Percentiles rank a stretch among this genome's conserved stretches.
phyloP scores from a whole-genome alignment of 2,797 vertebrate genomes.

The Emydoidea blandingii region DNA sequence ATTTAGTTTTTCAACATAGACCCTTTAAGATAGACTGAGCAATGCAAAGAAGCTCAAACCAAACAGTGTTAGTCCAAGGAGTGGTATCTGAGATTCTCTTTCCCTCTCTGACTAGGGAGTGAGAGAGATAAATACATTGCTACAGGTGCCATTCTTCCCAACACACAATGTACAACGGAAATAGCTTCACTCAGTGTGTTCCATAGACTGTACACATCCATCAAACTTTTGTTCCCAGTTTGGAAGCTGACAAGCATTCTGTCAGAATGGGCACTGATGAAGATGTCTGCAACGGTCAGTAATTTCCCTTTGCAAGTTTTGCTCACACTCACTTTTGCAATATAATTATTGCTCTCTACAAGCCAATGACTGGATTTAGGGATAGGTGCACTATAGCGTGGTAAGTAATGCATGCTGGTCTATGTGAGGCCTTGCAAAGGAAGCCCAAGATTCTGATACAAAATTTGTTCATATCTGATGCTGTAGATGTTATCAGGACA shows the following conservation, averaged over 20 bases:
- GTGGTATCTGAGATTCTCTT: background rate
- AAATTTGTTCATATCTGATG: slow-evolving; percentile 1
- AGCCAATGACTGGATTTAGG: background rate
- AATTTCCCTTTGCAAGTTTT: background rate
- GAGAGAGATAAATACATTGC: background rate
- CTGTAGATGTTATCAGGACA: background rate
- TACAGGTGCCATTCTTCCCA: fast-evolving
- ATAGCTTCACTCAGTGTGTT: fast-evolving
- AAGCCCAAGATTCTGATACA: background rate
- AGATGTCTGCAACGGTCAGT: too few relatives aligned
- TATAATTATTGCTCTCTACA: background rate
- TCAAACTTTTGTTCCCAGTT: background rate
- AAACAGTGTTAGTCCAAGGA: fast-evolving
- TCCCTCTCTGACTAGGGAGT: background rate
- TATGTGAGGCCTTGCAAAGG: background rate
- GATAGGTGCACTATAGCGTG: background rate
- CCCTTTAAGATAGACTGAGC: background rate
- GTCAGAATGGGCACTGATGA: background rate
- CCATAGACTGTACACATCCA: background rate
- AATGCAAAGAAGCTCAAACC: background rate
- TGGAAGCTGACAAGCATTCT: background rate
- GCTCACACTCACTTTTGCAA: fast-evolving
- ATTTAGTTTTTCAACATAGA: background rate
- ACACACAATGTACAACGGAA: fast-evolving
- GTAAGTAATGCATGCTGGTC: background rate